A percentile compares a stretch with the other conserved stretches of the same genome.
Conservation (phyloP, 2,888 invertebrate species). For the Xestia c-nigrum region DNA sequence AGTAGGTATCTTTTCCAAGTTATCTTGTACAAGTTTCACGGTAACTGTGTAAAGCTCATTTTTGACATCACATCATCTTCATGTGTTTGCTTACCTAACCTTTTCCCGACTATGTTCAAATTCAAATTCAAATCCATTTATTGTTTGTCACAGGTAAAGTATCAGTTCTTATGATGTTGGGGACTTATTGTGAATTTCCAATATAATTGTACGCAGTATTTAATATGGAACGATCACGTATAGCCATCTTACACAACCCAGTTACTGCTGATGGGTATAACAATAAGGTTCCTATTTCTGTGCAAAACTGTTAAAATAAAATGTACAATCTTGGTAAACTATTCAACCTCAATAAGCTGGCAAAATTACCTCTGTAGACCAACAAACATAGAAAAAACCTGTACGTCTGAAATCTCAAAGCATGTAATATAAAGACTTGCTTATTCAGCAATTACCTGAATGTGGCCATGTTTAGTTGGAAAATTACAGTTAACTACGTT, state of each 20-base stretch:
- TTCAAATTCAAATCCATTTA: no score
- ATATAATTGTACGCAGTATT: neutral
- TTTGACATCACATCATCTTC: neutral
- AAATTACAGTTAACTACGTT: slow-evolving; percentile 25
- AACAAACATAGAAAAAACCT: neutral
- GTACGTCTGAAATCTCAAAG: neutral
- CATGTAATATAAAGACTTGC: neutral
- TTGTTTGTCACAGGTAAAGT: no score
- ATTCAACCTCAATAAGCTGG: neutral
- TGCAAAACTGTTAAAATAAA: neutral
- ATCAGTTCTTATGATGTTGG: no score
- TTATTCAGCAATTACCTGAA: slow-evolving; percentile 28
- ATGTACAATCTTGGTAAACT: neutral
- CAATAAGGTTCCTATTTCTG: neutral
- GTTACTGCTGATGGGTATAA: neutral
- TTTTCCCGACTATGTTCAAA: neutral
- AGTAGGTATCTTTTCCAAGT: neutral
- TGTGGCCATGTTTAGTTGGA: neutral
- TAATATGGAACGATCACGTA: neutral
- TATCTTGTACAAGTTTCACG: neutral
- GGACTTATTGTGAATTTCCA: neutral
- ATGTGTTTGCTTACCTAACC: neutral
- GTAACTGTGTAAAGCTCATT: neutral
- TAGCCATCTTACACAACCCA: neutral
- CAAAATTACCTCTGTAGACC: neutral